phyloP scores from a whole-genome alignment of 1,140 invertebrate genomes.

The Manduca sexta region DNA sequence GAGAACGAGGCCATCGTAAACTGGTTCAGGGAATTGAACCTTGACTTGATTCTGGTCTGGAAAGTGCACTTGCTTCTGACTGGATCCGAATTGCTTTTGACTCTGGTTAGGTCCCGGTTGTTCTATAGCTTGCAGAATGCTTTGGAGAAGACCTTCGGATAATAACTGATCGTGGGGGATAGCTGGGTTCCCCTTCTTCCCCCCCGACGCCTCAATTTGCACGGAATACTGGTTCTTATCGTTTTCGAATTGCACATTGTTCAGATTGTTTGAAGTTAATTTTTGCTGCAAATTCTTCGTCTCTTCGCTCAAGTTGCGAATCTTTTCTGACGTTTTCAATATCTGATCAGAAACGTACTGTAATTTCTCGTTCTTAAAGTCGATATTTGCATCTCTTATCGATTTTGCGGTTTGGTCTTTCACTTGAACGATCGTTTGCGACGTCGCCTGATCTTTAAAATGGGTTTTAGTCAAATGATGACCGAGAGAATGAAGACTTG shows the following conservation, averaged over 20 bases:
- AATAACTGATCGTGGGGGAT: constrained; percentile 82
- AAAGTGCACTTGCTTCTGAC: background rate
- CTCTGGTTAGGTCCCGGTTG: constrained; percentile 30
- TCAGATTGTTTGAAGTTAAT: constrained; percentile 43
- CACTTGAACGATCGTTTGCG: constrained; percentile 16
- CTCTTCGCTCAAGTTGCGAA: constrained; percentile 52
- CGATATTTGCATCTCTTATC: constrained; percentile 29
- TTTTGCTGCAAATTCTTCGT: constrained; percentile 59
- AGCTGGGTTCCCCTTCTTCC: constrained; percentile 61
- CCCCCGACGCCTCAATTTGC: constrained; percentile 79
- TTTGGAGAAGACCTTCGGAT: constrained; percentile 84
- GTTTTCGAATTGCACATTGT: constrained; percentile 23
- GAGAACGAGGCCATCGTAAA: constrained; percentile 38
- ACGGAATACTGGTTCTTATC: constrained; percentile 69
- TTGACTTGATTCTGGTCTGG: constrained; percentile 11
- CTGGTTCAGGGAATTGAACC: constrained; percentile 12
- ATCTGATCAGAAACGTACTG: constrained; percentile 51
- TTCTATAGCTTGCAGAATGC: constrained; percentile 77
- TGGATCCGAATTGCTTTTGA: too few relatives aligned
- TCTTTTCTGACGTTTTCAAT: constrained; percentile 53
- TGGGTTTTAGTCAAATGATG: constrained; percentile 42
- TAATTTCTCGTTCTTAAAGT: constrained; percentile 36
- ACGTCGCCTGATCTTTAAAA: constrained; percentile 34
- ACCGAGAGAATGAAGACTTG: constrained; percentile 58
- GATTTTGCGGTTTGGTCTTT: constrained; percentile 46